These are phyloP conservation scores for Bhutanitis thaidina DNA, from an alignment of 2,888 invertebrate genomes.

Conservation along the genomic window DNA sequence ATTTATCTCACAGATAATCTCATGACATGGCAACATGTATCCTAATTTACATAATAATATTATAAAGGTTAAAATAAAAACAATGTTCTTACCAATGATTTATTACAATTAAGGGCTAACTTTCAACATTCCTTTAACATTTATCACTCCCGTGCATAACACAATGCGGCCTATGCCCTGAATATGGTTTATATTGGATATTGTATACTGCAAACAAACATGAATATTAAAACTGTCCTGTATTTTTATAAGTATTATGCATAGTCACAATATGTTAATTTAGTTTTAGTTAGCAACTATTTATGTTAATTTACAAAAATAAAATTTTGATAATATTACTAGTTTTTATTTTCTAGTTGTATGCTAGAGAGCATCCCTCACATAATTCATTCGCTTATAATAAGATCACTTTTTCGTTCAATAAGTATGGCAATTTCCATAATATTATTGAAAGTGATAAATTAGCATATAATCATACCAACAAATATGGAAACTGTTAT, in stretches of 20 bases:
- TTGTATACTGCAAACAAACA: background rate
- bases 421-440: conserved; percentile 8
- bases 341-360: background rate
- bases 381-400: conserved; percentile 13
- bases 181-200: conserved; percentile 26
- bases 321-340: conserved; percentile 10
- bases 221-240: conserved; percentile 23
- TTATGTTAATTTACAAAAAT: conserved; percentile 14
- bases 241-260: conserved; percentile 20
- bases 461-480: background rate
- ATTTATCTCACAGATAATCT: background rate
- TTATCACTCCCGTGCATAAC: conserved; percentile 46
- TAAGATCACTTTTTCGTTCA: conserved; percentile 19
- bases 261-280: conserved; percentile 15
- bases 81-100: conserved; percentile 54
- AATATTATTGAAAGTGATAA: too few species aligned
- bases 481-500: background rate
- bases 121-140: conserved; percentile 49
- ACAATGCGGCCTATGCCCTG: conserved; percentile 40
- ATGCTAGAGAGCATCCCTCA: conserved; percentile 13
- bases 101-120: conserved; percentile 56
- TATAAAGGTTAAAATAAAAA: conserved; percentile 42
- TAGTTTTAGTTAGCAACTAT: conserved; percentile 17
- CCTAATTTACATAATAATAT: background rate
- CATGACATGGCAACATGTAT: background rate